Base-by-base conservation (phyloP, 2,113 vertebrate species). In the Neomonachus schauinslandi region DNA sequence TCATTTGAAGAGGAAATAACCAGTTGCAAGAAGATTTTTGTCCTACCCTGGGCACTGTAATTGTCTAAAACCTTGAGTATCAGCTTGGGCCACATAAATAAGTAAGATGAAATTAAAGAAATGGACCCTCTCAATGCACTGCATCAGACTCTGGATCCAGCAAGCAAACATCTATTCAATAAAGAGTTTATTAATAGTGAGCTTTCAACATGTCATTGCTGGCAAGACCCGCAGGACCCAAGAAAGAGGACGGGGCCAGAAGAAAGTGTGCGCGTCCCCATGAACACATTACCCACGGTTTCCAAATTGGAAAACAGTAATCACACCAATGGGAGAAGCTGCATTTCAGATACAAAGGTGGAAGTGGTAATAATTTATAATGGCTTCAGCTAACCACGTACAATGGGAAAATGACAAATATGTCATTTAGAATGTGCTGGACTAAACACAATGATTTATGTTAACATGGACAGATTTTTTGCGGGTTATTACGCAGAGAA, bases 391-490 rank as follows among this genome's bases (percentile, higher is more conserved):
- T 92, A 89, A 80, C 94, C 74, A 11, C 6, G 79, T 36, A 39
- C 67, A 36, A 82, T 53, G 71, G 49, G 55, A 46, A 97, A 93
- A 74, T 94, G 97, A 98, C 88, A 89, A 86, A 67, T 65, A 91
- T 74, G 59, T 82, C 80, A 26, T 96, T 95, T 95, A 92, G 36
- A 97, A 96, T 14, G 10, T 59, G 74, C 19, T 31, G n/a, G 89
- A 96, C 83, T 91, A 97, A 97, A 94, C 18, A 61, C 46, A 65
- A 87, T 84, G 95, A 89, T 33, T 74, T 82, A 95, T 61, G 77
- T 91, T 39, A 71, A 96, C 55, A 96, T 0, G 22, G 69, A 95
- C 49, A 89, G 49, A 82, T 46, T 93, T 90, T 67, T 88, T 83
- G 28, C 10, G 0, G 2, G 77, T 89, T 89, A 79, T 79, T 95